These are phyloP conservation scores for Saccostrea cuccullata DNA, from an alignment of 1,140 invertebrate species.

Conservation along the genomic window DNA sequence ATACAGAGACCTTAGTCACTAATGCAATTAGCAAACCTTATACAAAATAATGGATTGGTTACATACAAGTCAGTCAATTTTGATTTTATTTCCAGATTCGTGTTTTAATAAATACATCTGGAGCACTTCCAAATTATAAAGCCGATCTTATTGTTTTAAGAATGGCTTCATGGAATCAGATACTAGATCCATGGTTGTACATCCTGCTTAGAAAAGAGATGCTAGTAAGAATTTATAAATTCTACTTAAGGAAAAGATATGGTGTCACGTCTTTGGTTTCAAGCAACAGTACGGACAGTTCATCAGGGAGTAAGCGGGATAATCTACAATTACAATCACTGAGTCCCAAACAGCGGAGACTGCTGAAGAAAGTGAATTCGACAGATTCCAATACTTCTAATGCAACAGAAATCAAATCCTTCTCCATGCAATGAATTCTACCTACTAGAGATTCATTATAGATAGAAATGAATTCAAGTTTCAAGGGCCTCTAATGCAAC, in stretches of 20 bases:
- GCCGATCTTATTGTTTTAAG: constrained; percentile 73
- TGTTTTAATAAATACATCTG: constrained; percentile 71
- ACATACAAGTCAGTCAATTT: background rate
- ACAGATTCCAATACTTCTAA: background rate
- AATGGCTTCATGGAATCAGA: constrained; percentile 76
- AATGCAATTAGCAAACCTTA: background rate
- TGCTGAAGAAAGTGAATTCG: background rate
- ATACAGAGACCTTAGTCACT: too few relatives aligned
- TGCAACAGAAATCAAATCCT: background rate
- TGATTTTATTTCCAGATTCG: constrained; percentile 68
- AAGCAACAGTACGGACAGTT: background rate
- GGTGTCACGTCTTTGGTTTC: background rate
- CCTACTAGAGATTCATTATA: too few relatives aligned
- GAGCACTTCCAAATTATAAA: constrained; percentile 56
- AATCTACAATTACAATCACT: background rate
- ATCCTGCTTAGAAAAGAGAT: constrained; percentile 76
- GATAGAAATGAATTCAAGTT: too few relatives aligned
- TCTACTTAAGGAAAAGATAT: background rate
- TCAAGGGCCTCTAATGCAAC: too few relatives aligned
- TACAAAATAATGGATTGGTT: background rate
- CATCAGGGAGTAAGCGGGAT: background rate
- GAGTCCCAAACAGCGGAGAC: background rate
- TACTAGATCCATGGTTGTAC: constrained; percentile 78
- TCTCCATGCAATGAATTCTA: background rate
- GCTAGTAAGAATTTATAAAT: background rate